Base-by-base conservation (phyloP, 1,140 invertebrate genomes). In the Gryon sp. region DNA sequence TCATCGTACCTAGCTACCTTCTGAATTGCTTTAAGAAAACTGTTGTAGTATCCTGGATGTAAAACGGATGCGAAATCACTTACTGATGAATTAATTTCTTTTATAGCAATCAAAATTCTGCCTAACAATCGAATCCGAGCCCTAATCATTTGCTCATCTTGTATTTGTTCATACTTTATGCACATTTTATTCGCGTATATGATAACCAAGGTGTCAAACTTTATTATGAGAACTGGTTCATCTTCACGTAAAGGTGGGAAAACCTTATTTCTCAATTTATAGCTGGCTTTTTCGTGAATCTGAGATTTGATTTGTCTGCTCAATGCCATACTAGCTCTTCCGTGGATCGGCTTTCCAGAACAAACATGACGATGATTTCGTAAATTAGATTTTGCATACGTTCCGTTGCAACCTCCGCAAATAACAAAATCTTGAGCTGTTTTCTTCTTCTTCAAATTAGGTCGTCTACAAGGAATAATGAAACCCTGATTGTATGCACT, bases 171-270 rank as follows among this genome's bases (percentile, higher is more conserved):
- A 22, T 66, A 66, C 19, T 55, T 45, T 1, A 36, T 16, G 15
- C 48, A 55, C 38, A 66, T 55, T 48, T 57, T 68, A 19, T 66
- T 66, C 0, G 62, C 50, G 28, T 66, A 66, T 3, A 45, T 45
- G 2, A 53, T 65, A 4, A 45, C 19, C 0, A 68, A n/a, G 15
- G 20, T 19, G 9, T 68, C 63, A 5, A 46, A 48, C 12, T 18
- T 46, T 7, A 68, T 28, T 0, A 18, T 18, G 1, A 69, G 20
- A 6, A 24, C 11, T 2, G 28, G 28, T 12, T 50, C 45, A 19
- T 69, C 65, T 24, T 59, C 4, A 24, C 45, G 5, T 15, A 69
- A 43, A 41, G 43, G 11, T 2, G 53, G 53, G 24, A 69, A 50
- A 6, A 59, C 36, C 4, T 30, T 8, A 9, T 30, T 34, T 11